Base-by-base conservation (phyloP, 2,113 vertebrate genomes). In the Deroptyus accipitrinus region DNA sequence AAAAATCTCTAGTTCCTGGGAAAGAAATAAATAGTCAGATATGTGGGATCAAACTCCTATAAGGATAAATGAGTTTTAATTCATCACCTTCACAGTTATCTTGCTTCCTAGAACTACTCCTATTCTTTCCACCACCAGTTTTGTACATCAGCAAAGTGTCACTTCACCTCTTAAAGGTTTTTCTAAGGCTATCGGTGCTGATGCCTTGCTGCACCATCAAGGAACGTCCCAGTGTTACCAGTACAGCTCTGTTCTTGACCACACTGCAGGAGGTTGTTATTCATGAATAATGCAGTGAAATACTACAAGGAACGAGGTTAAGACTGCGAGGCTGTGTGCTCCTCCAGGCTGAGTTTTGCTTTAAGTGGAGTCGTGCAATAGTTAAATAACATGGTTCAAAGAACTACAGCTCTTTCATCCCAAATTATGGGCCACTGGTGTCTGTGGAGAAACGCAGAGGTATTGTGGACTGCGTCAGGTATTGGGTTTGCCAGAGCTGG, bases 181-280 rank as follows among this genome's bases (percentile, higher is more conserved):
- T 86, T 81, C 30, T 35, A 6, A 55, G 25, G 68, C 14, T 42
- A 27, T 83, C 3, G 2, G 20, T 67, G 55, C 49, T 67, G 84
- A 62, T 68, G 37, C 10, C 31, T 87, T 13, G 11, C 35, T 70
- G 49, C 17, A 61, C 8, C 31, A 2, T 14, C 0, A 0, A 37
- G 54, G 28, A 61, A 70, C 17, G n/a, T 70, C 46, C 30, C 57
- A 41, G 48, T 1, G 2, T 86, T 74, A 63, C 25, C 35, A 49
- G 25, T 6, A 57, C 17, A 64, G 55, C 33, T 68, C 62, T 63
- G 49, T 49, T 92, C 49, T 72, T 57, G 52, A 39, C 69, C 73
- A 48, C n/a, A 2, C 48, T 35, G 49, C 31, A 49, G 52, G 31
- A 83, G 63, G 64, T 33, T 4, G 0, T 33, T 83, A 54, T 76